Percentiles rank a stretch among this genome's conserved stretches.
Evolutionary conservation across 1,140 invertebrate species (phyloP).

Genomic region (Physella acuta): DNA sequence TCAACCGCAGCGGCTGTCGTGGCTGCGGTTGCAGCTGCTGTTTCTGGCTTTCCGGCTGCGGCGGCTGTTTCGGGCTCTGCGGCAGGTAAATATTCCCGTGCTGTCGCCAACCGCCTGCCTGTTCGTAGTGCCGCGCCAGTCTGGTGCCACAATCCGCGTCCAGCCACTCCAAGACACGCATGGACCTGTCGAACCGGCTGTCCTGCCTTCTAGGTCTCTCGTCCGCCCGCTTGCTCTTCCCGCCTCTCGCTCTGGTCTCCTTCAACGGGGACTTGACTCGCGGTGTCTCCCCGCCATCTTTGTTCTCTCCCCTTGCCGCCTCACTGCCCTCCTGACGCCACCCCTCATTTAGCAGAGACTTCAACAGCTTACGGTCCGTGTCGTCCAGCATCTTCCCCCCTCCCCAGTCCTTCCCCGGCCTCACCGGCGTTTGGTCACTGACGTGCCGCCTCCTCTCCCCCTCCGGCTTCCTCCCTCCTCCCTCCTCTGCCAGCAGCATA

Average conservation of each 20-base stretch:
- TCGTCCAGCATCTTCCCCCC: neutral
- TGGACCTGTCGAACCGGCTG: conserved; percentile 21
- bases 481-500: no score
- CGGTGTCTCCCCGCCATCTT: conserved; percentile 4
- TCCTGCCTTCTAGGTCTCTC: neutral
- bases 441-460: neutral
- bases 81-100: neutral
- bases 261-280: neutral
- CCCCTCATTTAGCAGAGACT: conserved; percentile 12
- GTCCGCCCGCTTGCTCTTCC: neutral
- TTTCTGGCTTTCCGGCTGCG: conserved; percentile 5
- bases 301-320: neutral
- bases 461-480: no score
- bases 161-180: conserved; percentile 25
- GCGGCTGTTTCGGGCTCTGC: neutral
- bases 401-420: neutral
- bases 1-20: conserved; percentile 10
- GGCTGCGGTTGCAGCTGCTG: conserved; percentile 1
- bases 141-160: conserved; percentile 24
- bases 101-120: conserved; percentile 21
- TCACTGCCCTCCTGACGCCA: conserved; percentile 2
- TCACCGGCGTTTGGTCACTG: neutral
- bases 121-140: conserved; percentile 20
- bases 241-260: conserved; percentile 4
- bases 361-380: conserved; percentile 13